A percentile compares a stretch with the other conserved stretches of the same genome.
Conservation (phyloP, 2,797 vertebrate genomes). For the Cyclura pinguis region DNA sequence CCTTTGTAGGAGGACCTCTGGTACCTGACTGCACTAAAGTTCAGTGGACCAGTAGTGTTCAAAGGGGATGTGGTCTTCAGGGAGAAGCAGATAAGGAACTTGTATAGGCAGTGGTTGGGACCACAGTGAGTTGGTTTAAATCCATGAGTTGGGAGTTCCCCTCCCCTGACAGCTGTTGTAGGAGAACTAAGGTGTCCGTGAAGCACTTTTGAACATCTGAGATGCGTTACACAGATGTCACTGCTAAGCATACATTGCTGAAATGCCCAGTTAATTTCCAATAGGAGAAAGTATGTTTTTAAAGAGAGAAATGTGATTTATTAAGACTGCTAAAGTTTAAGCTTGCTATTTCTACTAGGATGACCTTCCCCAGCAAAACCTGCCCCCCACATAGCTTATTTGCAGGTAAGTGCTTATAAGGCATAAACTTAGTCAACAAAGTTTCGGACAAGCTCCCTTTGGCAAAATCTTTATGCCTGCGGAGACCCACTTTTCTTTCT, state of each 20-base stretch:
- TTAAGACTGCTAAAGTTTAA: background rate
- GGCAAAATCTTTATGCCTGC: too few species aligned
- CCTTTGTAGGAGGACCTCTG: background rate
- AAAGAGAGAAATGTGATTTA: too few species aligned
- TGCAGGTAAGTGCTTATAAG: background rate
- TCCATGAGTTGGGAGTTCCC: too few species aligned
- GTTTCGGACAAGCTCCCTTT: too few species aligned
- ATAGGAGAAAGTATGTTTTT: too few species aligned
- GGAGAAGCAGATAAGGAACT: too few species aligned
- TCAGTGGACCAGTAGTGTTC: background rate
- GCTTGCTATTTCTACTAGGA: background rate
- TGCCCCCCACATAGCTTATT: background rate
- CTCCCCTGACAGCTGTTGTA: too few species aligned
- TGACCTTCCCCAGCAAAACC: background rate
- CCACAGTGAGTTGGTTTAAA: too few species aligned
- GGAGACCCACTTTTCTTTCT: too few species aligned
- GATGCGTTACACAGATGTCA: background rate
- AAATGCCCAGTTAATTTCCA: background rate
- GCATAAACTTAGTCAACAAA: too few species aligned
- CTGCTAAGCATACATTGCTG: background rate
- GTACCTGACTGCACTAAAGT: background rate
- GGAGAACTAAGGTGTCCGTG: background rate
- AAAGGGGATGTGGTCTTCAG: too few species aligned
- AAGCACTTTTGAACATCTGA: background rate
- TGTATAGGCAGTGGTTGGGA: too few species aligned